phyloP scores from a whole-genome alignment of 2,113 vertebrate genomes.

The Mormoops blainvillei region DNA sequence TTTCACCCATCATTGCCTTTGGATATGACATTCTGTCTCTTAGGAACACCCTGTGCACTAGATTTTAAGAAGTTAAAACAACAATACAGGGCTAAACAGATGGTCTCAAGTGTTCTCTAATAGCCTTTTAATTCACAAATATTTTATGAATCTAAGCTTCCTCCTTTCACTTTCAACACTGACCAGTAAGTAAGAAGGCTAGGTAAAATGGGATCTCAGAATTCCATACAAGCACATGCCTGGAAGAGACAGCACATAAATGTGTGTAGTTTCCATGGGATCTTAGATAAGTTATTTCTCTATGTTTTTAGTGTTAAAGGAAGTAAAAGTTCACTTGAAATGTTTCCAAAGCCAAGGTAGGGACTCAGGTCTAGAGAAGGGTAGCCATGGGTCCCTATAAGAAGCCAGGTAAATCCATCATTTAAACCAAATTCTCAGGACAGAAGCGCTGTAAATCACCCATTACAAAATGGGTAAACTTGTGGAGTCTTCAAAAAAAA shows the following conservation, averaged over 20 bases:
- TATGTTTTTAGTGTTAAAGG: neutral
- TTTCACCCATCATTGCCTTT: neutral
- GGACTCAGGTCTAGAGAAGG: neutral
- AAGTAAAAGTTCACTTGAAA: slow-evolving; percentile 26
- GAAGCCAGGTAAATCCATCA: slow-evolving; percentile 7
- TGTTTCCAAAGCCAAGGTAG: slow-evolving; percentile 11
- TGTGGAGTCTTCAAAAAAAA: too few relatives aligned
- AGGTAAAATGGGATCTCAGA: neutral
- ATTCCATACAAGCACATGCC: neutral
- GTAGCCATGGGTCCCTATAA: neutral
- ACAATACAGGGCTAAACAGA: neutral
- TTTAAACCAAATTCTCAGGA: slow-evolving; percentile 31
- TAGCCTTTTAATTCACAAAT: neutral
- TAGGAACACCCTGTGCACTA: neutral
- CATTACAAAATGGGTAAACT: too few relatives aligned
- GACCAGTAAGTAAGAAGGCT: neutral
- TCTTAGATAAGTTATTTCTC: slow-evolving; percentile 9
- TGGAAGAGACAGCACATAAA: neutral
- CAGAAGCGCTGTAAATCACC: too few relatives aligned
- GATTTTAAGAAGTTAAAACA: neutral
- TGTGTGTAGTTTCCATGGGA: neutral
- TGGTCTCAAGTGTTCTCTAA: neutral
- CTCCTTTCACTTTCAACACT: neutral
- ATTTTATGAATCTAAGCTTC: neutral
- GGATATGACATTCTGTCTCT: neutral